Base-by-base conservation (phyloP, 2,888 invertebrate species). In the Ceriagrion tenellum region DNA sequence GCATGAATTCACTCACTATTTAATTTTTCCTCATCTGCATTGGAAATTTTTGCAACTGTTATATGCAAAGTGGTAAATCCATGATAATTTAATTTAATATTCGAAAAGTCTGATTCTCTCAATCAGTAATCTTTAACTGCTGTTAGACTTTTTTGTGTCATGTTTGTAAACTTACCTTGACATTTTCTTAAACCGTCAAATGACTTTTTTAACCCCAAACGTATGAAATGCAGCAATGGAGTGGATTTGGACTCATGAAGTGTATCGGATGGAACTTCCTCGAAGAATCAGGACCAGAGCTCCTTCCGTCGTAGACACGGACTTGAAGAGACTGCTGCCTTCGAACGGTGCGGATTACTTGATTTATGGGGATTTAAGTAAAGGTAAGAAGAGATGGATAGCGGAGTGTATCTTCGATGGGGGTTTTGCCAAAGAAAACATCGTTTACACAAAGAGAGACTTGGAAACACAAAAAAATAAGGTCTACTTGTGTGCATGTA, bases 191-290 rank as follows among this genome's bases (percentile, higher is more conserved):
- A 35, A 18, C 81, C 13, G 26, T 81, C 18, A 26, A 30, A 81
- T 20, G 35, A 81, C 47, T 74, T 93, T 63, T n/a, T 40, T 59
- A 20, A 59, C 26, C 16, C 35, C 90, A 20, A 35, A 30, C 59
- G 30, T 30, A 56, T 47, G 23, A 16, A 63, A 47, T 55, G 93
- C 40, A 93, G 93, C 93, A 93, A 35, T 93, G 93, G 93, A 93
- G 93, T 93, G 93, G 93, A 93, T 93, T 93, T 74, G 93, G 93
- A 40, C 93, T 93, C 47, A 93, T 93, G 93, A 93, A 93, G 93
- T 93, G 93, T n/a, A 93, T 93, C 93, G 93, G 93, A 69, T 93
- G 93, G 93, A 93, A 93, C 93, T 93, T 93, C 93, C 69, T 93
- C 18, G 93, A 93, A 69, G 93, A 93, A 93, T 93, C 93, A 93